Percentiles rank a stretch among this genome's conserved stretches.
These are phyloP conservation scores for Trilocha varians DNA, from an alignment of 2,888 invertebrate genomes.

Conservation along the genomic window DNA sequence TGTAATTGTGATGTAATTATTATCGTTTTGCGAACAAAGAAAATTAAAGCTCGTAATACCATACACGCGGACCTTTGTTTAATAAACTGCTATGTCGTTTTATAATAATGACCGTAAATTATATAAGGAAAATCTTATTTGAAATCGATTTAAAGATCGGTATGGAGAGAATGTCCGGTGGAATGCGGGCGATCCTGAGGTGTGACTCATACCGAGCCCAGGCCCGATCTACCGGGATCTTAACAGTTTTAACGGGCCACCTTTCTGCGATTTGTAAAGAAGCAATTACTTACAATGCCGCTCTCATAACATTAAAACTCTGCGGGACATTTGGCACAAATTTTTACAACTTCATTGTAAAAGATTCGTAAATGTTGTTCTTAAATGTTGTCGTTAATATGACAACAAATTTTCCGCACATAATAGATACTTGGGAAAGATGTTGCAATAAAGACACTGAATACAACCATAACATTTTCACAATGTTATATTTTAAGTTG, in stretches of 20 bases:
- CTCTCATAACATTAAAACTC: not conserved
- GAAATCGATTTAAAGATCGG: slow-evolving; percentile 9
- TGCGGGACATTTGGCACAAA: not conserved
- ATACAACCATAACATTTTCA: not conserved
- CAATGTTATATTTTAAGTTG: slow-evolving; percentile 4
- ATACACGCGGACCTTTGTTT: slow-evolving; percentile 5
- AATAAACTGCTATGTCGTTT: not conserved
- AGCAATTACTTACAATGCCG: slow-evolving; percentile 1
- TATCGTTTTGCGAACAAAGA: slow-evolving; percentile 57
- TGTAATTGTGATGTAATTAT: slow-evolving; percentile 65
- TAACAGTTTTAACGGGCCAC: slow-evolving; percentile 35
- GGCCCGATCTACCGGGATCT: slow-evolving; percentile 28
- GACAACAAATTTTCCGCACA: not conserved
- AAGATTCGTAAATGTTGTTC: not conserved
- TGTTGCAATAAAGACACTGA: not conserved
- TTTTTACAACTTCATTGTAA: not conserved
- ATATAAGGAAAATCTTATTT: not conserved
- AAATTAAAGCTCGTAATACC: slow-evolving; percentile 37
- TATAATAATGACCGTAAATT: not conserved
- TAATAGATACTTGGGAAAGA: not conserved
- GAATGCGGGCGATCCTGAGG: slow-evolving; percentile 43
- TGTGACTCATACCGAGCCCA: slow-evolving; percentile 48
- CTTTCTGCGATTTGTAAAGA: slow-evolving; percentile 4
- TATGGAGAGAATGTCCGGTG: slow-evolving; percentile 46
- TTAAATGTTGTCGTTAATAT: not conserved